phyloP scores from a whole-genome alignment of 2,888 invertebrate species.

The Neoascia interrupta region DNA sequence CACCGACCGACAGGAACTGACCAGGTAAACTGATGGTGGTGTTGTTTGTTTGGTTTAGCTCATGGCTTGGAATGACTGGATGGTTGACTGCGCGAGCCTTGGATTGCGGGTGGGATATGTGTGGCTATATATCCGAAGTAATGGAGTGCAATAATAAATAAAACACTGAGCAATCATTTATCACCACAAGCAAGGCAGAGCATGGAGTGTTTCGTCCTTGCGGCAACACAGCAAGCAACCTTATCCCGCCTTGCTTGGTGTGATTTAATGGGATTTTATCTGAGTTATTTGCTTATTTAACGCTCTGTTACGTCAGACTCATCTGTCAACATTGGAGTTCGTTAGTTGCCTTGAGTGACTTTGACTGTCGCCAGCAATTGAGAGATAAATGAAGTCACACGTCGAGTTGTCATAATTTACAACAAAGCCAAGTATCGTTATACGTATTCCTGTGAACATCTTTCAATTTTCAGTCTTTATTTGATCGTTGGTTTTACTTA shows the following conservation, averaged over 20 bases:
- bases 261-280: constrained; percentile 68
- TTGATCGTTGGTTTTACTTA: not conserved
- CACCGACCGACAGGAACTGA: constrained; percentile 26
- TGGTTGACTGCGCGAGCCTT: constrained; percentile 2
- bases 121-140: constrained; percentile 41
- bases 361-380: constrained; percentile 62
- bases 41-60: constrained; percentile 46
- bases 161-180: constrained; percentile 69
- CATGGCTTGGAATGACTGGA: constrained; percentile 12
- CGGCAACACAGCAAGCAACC: not conserved
- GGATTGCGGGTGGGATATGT: constrained; percentile 10
- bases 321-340: constrained; percentile 65
- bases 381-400: constrained; percentile 63
- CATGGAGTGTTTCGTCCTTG: no score
- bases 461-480: constrained; percentile 19
- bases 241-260: constrained; percentile 16
- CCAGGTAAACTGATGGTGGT: constrained; percentile 47
- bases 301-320: constrained; percentile 69
- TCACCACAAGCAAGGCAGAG: constrained; percentile 48
- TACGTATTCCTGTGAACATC: constrained; percentile 3
- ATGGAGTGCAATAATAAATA: constrained; percentile 69
- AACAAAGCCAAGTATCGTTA: constrained; percentile 1
- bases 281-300: constrained; percentile 71
- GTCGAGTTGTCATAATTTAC: constrained; percentile 52
- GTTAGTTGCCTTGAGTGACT: constrained; percentile 35